A percentile compares a stretch with the other conserved stretches of the same genome.
Evolutionary conservation across 64 coral and sea anemone species (phyloP).

Genomic region (Trachythela sp.): DNA sequence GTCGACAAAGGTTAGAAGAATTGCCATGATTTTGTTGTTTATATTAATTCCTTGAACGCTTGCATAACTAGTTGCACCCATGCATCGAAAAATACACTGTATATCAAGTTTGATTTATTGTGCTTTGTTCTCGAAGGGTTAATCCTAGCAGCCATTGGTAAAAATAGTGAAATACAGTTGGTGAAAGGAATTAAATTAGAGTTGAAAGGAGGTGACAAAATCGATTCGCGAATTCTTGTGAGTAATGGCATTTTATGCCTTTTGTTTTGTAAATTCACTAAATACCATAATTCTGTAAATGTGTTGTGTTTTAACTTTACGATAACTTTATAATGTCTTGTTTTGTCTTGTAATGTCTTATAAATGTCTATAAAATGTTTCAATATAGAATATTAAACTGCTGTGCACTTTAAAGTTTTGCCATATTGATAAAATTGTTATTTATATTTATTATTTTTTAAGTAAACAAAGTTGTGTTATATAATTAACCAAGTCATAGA

Average conservation of each 20-base stretch:
- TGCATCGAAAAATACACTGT: neutral
- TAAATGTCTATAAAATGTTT: too few species aligned
- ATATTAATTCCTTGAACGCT: neutral
- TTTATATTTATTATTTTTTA: neutral
- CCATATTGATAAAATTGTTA: neutral
- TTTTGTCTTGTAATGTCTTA: too few species aligned
- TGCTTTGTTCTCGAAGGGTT: neutral
- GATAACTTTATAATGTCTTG: too few species aligned
- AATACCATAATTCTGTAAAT: too few species aligned
- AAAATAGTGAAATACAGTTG: neutral
- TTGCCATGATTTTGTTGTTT: neutral
- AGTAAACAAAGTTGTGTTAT: neutral
- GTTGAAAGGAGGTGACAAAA: neutral
- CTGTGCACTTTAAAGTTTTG: neutral
- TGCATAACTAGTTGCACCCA: neutral
- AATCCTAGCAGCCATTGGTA: neutral
- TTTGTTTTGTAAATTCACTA: neutral
- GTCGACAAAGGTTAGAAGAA: neutral
- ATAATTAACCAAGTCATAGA: too few species aligned
- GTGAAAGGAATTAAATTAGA: constrained; percentile 14
- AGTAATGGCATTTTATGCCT: neutral
- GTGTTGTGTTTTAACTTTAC: too few species aligned
- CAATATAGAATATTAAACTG: too few species aligned
- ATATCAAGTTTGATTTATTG: neutral
- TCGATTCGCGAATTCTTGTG: neutral